Evolutionary conservation across 2,888 invertebrate species (phyloP), one percentile per base, ranked within the genome.

Genomic region (Leptothorax acervorum): DNA sequence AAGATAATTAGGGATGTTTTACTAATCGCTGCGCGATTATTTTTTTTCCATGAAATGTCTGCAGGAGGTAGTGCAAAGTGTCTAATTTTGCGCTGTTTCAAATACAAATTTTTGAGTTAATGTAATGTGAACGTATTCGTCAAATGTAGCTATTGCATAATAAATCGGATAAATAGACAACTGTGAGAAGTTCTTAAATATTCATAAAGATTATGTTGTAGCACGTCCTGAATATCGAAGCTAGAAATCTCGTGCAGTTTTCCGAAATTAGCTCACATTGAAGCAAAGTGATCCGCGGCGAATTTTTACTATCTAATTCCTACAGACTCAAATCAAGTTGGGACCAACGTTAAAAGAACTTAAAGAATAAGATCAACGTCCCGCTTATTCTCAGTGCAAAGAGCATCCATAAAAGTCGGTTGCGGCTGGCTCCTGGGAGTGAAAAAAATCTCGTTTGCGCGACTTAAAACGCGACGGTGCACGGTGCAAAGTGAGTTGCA

Each of bases 361-460:
- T 73, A 2, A 39, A 15, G 28, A 81, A 81, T 35, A 39, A 62
- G 60, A 81, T 81, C 79, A 81, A 60, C 71, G 71, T 70, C 12
- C 45, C 45, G 78, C 8, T 60, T 79, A 60, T 70, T 79, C 48
- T 28, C 35, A 39, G 28, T 31, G 71, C 71, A 79, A 71, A 79
- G 79, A 60, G 60, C 48, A 81, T 81, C 48, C 73, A 81, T 71
- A 81, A 81, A 81, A 73, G 51, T 73, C 73, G 48, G 60, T 73
- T 55, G 35, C 48, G 39, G 60, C 23, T 12, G 48, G 60, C 66
- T 79, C 18, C 48, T 48, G 60, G 60, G 45, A 45, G 39, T 48
- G 60, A 73, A 81, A 70, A 79, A 81, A 57, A 57, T 73, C 57
- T 71, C 73, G 79, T 73, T 79, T 48, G 60, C 71, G 48, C 35